Base-by-base conservation (phyloP, 2,113 vertebrate genomes). In the Calyptommatus sinebrachiatus region DNA sequence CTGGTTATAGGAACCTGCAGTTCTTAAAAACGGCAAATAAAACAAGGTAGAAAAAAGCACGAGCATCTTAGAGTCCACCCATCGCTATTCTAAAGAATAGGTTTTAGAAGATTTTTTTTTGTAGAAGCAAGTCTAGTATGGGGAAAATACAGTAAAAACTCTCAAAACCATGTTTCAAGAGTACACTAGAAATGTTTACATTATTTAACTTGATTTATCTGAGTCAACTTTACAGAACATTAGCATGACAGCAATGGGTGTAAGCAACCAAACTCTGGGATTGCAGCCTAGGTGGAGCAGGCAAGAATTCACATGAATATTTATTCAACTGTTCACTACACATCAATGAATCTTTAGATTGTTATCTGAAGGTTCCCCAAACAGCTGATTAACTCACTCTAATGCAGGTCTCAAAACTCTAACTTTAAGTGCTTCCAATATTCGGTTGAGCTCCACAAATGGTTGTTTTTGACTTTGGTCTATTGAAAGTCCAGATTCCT, bases 391-490 rank as follows among this genome's bases (percentile, higher is more conserved):
- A 79, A 96, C 95, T 96, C 90, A 97, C 96, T 96, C 96, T 72
- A 97, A 87, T 3, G 96, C 96, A 83, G 96, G 96, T 88, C 96
- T 94, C 88, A 97, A 90, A 88, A 96, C 96, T 94, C 95, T 92
- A 73, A 96, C 92, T 94, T 96, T 96, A 84, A 97, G 92, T 67
- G 96, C 96, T 92, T 97, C 96, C 91, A 97, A 89, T 93, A 97
- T 97, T 91, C 96, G 85, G 88, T 97, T 97, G 81, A 97, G 90
- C 76, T 97, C 96, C 91, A 97, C 95, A 91, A 97, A 97, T 0
- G 96, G 96, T 66, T 97, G 95, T 88, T 96, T 97, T 84, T 97
- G 96, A 92, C 94, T 96, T 85, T 95, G 93, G 78, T 97, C 96
- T 91, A 97, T 96, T 79, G 95, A 96, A 41, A 97, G 93, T 73